Base-by-base conservation (phyloP, 2,797 vertebrate species). In the Melanotaenia pygmaea region DNA sequence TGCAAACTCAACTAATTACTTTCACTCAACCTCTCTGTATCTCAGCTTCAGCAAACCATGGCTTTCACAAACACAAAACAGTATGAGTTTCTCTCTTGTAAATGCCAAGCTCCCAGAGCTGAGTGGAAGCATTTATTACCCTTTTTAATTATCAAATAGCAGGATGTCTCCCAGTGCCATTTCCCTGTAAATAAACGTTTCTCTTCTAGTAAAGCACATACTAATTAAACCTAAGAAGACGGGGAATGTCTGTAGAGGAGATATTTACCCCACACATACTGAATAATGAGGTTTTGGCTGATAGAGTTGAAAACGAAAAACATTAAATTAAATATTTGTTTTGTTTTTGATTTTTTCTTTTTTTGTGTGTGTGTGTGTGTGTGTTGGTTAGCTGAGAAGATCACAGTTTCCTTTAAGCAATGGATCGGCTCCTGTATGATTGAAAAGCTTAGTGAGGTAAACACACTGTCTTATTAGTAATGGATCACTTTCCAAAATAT, bases 111-210 rank as follows among this genome's bases (percentile, higher is more conserved):
- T 82, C 84, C 79, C 72, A 3, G 66, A 72, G 85, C 86, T 82
- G 76, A 90, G 80, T 75, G 66, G 65, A 64, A 78, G 71, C 68
- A 38, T 88, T 85, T 86, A 86, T 80, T 84, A 64, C 59, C 77
- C 78, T 84, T 89, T 91, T 89, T 92, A 92, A 92, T 91, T 66
- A 86, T 86, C 79, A 86, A 84, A 82, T 72, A 79, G 83, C 85
- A 81, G 86, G 74, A 82, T 84, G 81, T 80, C 70, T 81, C 62
- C 32, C 64, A 87, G 78, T 73, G 73, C 60, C 67, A 59, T 66
- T 81, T 81, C 77, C 71, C 71, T 79, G 74, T 86, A 69, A 92
- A 86, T 74, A 86, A 54, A 45, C 60, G 28, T 70, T 60, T 53
- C 26, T 73, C 75, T 80, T 71, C 24, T 24, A 85, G 84, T 74